phyloP scores from a whole-genome alignment of 2,888 invertebrate species.

The Steinernema scapterisci region DNA sequence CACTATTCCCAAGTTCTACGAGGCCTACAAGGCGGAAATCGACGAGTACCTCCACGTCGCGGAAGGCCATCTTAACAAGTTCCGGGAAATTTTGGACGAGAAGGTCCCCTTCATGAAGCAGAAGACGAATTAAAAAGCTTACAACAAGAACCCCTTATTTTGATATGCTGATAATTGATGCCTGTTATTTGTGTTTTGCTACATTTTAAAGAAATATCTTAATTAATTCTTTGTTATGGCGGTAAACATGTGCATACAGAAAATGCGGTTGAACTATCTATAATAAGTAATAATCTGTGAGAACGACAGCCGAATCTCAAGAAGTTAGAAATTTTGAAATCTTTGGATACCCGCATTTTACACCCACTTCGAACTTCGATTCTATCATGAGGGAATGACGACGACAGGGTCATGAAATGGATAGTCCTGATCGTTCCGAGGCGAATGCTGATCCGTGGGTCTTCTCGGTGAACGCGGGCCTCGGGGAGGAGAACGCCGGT shows the following conservation, averaged over 20 bases:
- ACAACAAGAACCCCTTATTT: background rate
- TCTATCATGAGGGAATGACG: slow-evolving; percentile 4
- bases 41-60: slow-evolving; percentile 59
- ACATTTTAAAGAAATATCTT: too few species aligned
- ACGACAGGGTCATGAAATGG: background rate
- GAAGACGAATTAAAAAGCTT: background rate
- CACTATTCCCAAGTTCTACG: slow-evolving; percentile 65
- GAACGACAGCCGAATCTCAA: background rate
- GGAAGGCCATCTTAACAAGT: slow-evolving; percentile 60
- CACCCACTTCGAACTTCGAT: background rate
- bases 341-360: background rate
- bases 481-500: background rate
- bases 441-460: background rate
- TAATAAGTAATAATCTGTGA: too few species aligned
- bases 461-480: background rate
- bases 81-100: slow-evolving; percentile 58
- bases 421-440: background rate
- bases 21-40: slow-evolving; percentile 65
- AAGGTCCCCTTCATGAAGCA: slow-evolving; percentile 63
- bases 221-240: background rate
- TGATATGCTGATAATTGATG: background rate
- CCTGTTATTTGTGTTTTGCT: background rate
- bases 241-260: too few species aligned
- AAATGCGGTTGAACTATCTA: background rate
- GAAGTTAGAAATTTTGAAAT: background rate